Evolutionary conservation across 2,888 invertebrate species (phyloP), one percentile per base, ranked within the genome.

Genomic region (Uloborus plumipes): DNA sequence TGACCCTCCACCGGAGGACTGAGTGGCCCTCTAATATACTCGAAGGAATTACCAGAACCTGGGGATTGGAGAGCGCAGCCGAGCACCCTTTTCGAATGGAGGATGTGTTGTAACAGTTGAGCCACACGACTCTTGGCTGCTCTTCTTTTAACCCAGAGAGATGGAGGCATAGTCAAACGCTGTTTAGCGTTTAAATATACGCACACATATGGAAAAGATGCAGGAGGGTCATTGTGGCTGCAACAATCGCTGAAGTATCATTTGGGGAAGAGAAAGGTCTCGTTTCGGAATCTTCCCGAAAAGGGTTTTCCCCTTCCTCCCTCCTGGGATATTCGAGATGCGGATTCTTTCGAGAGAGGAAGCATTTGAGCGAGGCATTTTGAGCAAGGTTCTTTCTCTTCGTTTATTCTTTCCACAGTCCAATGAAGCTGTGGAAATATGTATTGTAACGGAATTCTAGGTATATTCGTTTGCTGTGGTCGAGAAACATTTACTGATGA

Each of bases 11-110:
- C 64, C 58, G 53, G 82, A 69, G 62, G 20, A 50, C 66, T 65
- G 66, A 71, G 71, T 67, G 71, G 83, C 51, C 72, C 75, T 75
- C 82, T 83, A 72, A 75, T 73, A 69, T 83, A 77, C 83, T 83
- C 83, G 69, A 83, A 83, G 83, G 83, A 83, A 83, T 83, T 83
- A 83, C 83, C 64, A 62, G 26, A 71, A 55, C 62, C 83, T 67
- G 67, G 55, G 67, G 61, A 61, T 76, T 71, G 39, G 39, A 39
- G 39, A 39, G 39, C 3, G 39, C 39, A 39, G 39, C 39, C 3
- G 77, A 76, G 75, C 75, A 70, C 75, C 65, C 75, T 74, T 58
- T 70, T 75, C 76, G 66, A 71, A 64, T 65, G 59, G 71, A 59
- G 39, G 39, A 39, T 39, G 39, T 82, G 69, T 65, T 80, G 80